Base-by-base conservation (phyloP, 2,797 vertebrate species). In the Vipera ursinii region DNA sequence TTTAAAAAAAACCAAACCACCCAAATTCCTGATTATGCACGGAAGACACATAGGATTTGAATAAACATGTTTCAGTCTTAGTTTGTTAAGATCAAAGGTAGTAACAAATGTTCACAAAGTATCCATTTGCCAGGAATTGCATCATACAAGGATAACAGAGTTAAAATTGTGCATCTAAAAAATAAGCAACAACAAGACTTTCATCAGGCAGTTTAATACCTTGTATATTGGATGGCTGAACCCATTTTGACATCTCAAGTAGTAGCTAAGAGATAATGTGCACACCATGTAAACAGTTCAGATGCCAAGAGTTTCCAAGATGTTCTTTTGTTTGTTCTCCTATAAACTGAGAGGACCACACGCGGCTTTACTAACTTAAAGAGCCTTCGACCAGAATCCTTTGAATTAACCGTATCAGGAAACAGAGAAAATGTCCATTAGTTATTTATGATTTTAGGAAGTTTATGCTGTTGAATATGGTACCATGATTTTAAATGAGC, bases 331-430 rank as follows among this genome's bases (percentile, higher is more conserved):
- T 28, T 2, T 0, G 87, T 93, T 92, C 93, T 26, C 69, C 60
- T 88, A 3, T 90, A 92, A 95, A 91, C 44, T 53, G 78, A 93
- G 57, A 87, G 91, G 57, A 86, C 59, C 48, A 51, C 90, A 89
- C 44, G 89, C 69, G 26, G 0, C 48, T 90, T 95, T 92, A n/a
- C 86, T 3, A 48, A 63, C 3, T 28, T 87, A 2, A 73, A 88
- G 94, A 22, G n/a, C 59, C 92, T 86, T 44, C 65, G 91, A 51
- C 87, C 92, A 61, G 48, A 90, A 26, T 26, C 4, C 28, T 91
- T 55, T 69, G 90, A 92, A 91, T 20, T 60, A 86, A 65, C 87
- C 32, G 15, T 48, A 89, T 63, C 38, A 22, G 90, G 65, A 86
- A 7, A 69, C 0, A 89, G 26, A 53, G 38, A 93, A 12, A 86